Base-by-base conservation (phyloP, 1,140 invertebrate species). In the Lepeophtheirus salmonis region DNA sequence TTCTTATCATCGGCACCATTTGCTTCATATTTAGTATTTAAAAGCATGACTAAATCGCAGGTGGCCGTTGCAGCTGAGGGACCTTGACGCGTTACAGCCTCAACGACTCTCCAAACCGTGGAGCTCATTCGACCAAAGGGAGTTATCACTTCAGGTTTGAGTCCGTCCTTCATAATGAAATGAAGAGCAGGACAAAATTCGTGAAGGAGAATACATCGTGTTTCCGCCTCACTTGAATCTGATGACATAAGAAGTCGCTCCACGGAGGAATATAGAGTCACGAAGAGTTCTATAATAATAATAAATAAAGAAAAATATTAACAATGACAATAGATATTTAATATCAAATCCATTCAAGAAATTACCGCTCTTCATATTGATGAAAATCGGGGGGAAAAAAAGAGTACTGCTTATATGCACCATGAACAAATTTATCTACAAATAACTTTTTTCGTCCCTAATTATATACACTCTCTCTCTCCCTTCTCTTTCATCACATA, bases 61-160 rank as follows among this genome's bases (percentile, higher is more conserved):
- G 57, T 59, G 23, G 57, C 14, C 21, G 14, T 12, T 14, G n/a
- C 55, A 12, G 22, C 14, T 26, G 21, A 14, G 16, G 26, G 23
- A 16, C 55, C 26, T 30, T 57, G 26, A 12, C 30, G 26, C 1
- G 23, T 59, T 12, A 59, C 18, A 6, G 57, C 57, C 57, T 59
- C 57, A 17, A 59, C 50, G 16, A 59, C 57, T 16, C 57, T 50
- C 41, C 57, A 51, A 14, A 58, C 56, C 6, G 18, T 48, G 24
- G 56, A 53, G 6, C 48, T 58, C 56, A 58, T 58, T 14, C 56
- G 56, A 14, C 56, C 56, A 58, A 58, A 58, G 12, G 25, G 17
- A 16, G 56, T 58, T 23, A 58, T 58, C 12, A 58, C 56, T 26
- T 58, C 56, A 6, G 18, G 18, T 20, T 58, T 58, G 18, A 58